Evolutionary conservation across 1,140 invertebrate genomes (phyloP).

Genomic region (Neodiprion fabricii): DNA sequence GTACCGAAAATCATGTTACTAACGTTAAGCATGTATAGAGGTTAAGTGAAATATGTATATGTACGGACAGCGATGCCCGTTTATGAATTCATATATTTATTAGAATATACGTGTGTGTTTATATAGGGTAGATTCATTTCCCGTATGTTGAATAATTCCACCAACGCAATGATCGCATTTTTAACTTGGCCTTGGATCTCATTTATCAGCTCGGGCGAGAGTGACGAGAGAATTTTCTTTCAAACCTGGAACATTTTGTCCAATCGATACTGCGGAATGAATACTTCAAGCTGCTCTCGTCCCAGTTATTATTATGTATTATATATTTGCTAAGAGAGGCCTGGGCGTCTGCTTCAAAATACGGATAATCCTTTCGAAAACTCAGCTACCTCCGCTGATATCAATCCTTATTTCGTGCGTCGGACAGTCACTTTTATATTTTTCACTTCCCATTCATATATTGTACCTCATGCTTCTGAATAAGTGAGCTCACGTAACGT

Average conservation of each 20-base stretch:
- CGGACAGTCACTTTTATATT: no score
- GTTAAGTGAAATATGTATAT: not conserved
- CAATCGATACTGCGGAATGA: not conserved
- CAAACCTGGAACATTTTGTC: not conserved
- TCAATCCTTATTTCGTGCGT: no score
- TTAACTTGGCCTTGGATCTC: slow-evolving; percentile 23
- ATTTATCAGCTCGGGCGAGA: not conserved
- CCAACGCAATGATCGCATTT: slow-evolving; percentile 25
- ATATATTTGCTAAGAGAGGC: no score
- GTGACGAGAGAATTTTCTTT: not conserved
- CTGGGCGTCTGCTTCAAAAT: no score
- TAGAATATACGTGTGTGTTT: slow-evolving; percentile 15
- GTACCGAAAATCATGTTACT: no score
- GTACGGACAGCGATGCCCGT: slow-evolving; percentile 4
- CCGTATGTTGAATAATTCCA: slow-evolving; percentile 14
- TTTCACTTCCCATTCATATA: no score
- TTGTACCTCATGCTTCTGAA: no score
- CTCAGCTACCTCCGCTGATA: no score
- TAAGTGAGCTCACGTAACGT: not conserved
- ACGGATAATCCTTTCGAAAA: no score
- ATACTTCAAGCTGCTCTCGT: not conserved
- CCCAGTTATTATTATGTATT: no score
- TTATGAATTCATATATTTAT: not conserved
- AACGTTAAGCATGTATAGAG: no score
- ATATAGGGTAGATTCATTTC: slow-evolving; percentile 14